phyloP scores from a whole-genome alignment of 2,113 vertebrate genomes.

The Perca fluviatilis region DNA sequence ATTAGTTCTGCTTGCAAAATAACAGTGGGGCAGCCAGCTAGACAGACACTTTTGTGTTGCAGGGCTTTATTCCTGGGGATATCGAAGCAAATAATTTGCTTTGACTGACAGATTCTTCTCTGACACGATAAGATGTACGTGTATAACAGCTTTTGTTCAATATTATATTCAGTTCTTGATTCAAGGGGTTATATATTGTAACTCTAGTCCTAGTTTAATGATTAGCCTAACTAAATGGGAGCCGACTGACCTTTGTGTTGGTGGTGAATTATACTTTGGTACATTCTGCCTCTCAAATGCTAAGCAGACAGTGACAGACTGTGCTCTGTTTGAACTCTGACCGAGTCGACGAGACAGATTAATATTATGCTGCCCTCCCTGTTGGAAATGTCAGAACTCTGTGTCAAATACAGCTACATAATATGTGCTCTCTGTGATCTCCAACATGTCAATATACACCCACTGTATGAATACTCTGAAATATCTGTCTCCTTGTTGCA shows the following conservation, averaged over 20 bases:
- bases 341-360: neutral
- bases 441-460: neutral
- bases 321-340: constrained; percentile 9
- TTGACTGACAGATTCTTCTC: constrained; percentile 13
- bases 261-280: neutral
- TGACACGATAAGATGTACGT: neutral
- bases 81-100: constrained; percentile 45
- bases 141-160: neutral
- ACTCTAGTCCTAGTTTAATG: neutral
- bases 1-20: constrained; percentile 41
- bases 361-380: constrained; percentile 5
- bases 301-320: constrained; percentile 5
- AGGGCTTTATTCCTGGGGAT: constrained; percentile 22
- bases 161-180: neutral
- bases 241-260: neutral
- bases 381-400: neutral
- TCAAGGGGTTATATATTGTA: neutral
- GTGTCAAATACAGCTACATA: constrained; percentile 1
- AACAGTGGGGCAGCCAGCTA: constrained; percentile 37
- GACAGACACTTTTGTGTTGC: neutral
- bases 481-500: neutral
- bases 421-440: neutral
- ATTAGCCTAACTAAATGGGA: constrained; percentile 30
- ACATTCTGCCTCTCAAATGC: constrained; percentile 1
- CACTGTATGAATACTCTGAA: neutral